A percentile compares a stretch with the other conserved stretches of the same genome.
Conservation (phyloP, 1,140 invertebrate genomes). For the Meloidogyne chitwoodi region DNA sequence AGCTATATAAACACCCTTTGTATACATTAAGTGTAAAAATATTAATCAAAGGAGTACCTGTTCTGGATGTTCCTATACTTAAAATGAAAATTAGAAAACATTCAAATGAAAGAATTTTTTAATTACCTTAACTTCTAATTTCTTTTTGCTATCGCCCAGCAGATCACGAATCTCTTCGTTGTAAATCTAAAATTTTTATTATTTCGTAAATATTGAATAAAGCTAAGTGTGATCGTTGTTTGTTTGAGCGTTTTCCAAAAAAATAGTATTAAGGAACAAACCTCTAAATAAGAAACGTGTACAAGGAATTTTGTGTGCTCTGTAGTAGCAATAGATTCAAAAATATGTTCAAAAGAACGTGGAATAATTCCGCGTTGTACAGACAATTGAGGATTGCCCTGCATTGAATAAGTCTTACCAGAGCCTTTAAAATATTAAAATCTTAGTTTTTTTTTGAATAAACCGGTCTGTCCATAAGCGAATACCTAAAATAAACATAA, state of each 20-base stretch:
- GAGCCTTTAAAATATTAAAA: slow-evolving; percentile 39
- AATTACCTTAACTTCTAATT: slow-evolving; percentile 70
- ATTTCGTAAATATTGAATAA: no score
- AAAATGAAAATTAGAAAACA: neutral
- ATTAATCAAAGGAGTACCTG: slow-evolving; percentile 52
- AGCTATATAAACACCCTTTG: slow-evolving; percentile 73
- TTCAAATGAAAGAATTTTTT: neutral
- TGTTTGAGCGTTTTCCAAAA: no score
- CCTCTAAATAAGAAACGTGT: slow-evolving; percentile 81
- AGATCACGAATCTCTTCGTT: slow-evolving; percentile 80
- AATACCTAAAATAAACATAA: slow-evolving; percentile 59
- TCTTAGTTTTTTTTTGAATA: neutral
- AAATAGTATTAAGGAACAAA: neutral
- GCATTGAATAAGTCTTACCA: slow-evolving; percentile 66
- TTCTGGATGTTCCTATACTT: slow-evolving; percentile 69
- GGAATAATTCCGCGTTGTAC: slow-evolving; percentile 76
- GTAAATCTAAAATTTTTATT: slow-evolving; percentile 72
- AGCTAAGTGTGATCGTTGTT: no score
- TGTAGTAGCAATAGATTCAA: slow-evolving; percentile 80
- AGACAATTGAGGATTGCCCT: slow-evolving; percentile 66
- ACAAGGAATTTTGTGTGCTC: slow-evolving; percentile 78
- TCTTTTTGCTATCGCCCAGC: slow-evolving; percentile 69
- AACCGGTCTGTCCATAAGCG: slow-evolving; percentile 66
- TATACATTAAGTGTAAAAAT: neutral
- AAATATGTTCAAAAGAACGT: slow-evolving; percentile 81